These are phyloP conservation scores for Ranitomeya imitator DNA, from an alignment of 2,113 vertebrate species.

Conservation along the genomic window DNA sequence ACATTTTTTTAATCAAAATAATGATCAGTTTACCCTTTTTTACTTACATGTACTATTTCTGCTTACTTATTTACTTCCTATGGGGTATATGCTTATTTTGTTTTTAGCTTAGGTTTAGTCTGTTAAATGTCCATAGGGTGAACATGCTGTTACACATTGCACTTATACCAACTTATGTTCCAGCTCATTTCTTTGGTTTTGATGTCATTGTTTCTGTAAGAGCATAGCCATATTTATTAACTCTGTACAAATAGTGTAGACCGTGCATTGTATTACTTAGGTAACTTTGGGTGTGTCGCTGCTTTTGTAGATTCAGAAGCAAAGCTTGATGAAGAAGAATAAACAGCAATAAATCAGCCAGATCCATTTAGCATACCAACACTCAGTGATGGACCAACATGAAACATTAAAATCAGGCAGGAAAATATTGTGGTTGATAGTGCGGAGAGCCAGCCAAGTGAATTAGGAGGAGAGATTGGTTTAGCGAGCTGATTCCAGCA, in stretches of 20 bases:
- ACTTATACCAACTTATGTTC: too few relatives aligned
- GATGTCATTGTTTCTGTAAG: too few relatives aligned
- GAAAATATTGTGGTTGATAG: slow-evolving; percentile 22
- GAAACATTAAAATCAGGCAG: background rate
- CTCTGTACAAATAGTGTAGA: background rate
- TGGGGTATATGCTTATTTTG: too few relatives aligned
- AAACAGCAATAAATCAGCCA: background rate
- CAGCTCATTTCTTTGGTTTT: too few relatives aligned
- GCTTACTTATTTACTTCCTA: too few relatives aligned
- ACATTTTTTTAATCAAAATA: too few relatives aligned
- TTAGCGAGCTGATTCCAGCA: slow-evolving; percentile 36
- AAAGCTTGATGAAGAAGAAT: background rate
- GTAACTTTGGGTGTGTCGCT: background rate
- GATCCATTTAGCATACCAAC: background rate
- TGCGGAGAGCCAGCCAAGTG: slow-evolving; percentile 27
- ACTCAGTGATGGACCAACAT: background rate
- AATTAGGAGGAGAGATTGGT: slow-evolving; percentile 34
- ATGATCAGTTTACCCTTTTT: too few relatives aligned
- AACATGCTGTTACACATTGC: too few relatives aligned
- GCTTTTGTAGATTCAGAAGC: background rate
- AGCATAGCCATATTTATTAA: background rate
- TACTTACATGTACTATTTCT: too few relatives aligned
- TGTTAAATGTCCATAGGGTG: too few relatives aligned
- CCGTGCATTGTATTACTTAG: background rate
- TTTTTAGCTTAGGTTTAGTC: too few relatives aligned